Evolutionary conservation across 1,140 invertebrate species (phyloP), one percentile per base, ranked within the genome.

Genomic region (Agrypnia vestita): DNA sequence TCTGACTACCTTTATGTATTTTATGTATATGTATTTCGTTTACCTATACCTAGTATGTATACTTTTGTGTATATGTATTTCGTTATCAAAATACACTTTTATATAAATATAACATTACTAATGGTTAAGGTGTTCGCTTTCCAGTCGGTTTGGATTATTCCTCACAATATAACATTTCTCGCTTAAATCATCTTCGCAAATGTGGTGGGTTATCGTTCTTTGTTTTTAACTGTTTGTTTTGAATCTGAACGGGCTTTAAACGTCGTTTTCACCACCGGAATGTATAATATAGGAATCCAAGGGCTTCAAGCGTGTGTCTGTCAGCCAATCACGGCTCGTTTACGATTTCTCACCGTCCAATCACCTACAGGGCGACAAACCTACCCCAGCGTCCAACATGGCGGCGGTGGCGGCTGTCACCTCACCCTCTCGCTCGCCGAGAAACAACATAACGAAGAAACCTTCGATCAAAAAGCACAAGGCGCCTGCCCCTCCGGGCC

Each of bases 321-420:
- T 85, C 83, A 85, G 84, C 87, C 87, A 88, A 88, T 89, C 89
- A 86, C 87, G 88, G 85, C 88, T 89, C 85, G 88, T 89, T 72
- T 89, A 89, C 86, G 87, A 89, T 82, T 90, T 89, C 86, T 85
- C 85, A 84, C 86, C 88, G 87, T 89, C 88, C 86, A 87, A 87
- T 84, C 78, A 69, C 47, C 79, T 59, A 67, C 84, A 82, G 84
- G 84, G 84, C 86, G 84, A 84, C 87, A 85, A 87, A 87, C 87
- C 87, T 85, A 87, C 89, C 87, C 85, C 80, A 83, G 86, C 86
- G 86, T 85, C 86, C 85, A 84, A 86, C 83, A 89, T 89, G 88
- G 87, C 88, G 82, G 85, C 87, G 73, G 84, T 86, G 64, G 43
- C 78, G 85, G 86, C 88, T 82, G 87, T 85, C 76, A 82, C 83